Percentiles rank a stretch among this genome's conserved stretches.
phyloP scores from a whole-genome alignment of 1,140 invertebrate genomes.

The Venustaconcha ellipsiformis region DNA sequence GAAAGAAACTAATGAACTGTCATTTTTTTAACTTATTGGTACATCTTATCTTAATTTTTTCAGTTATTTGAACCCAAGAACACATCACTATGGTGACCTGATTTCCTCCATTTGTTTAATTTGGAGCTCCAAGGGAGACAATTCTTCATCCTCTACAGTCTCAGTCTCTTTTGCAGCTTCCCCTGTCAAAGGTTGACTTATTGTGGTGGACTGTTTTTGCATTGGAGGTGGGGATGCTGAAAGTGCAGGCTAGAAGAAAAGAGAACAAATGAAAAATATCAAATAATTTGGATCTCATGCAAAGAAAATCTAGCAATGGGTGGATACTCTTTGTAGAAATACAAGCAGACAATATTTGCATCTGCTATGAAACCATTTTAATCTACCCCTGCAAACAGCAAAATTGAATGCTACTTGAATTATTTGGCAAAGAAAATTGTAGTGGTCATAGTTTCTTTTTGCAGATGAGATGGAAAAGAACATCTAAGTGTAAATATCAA shows the following conservation, averaged over 20 bases:
- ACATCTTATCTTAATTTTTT: not conserved
- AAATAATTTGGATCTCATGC: not conserved
- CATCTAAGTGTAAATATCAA: too few species aligned
- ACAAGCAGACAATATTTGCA: not conserved
- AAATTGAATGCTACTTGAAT: too few species aligned
- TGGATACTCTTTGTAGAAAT: not conserved
- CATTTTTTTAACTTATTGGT: not conserved
- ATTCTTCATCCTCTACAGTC: slow-evolving; percentile 32
- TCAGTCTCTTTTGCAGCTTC: slow-evolving; percentile 16
- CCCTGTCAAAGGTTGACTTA: slow-evolving; percentile 12
- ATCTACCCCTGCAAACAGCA: too few species aligned
- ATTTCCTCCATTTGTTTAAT: slow-evolving; percentile 57
- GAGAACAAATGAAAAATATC: not conserved
- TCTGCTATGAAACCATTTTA: too few species aligned
- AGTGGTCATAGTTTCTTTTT: too few species aligned
- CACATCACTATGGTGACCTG: slow-evolving; percentile 32
- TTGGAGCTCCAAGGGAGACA: slow-evolving; percentile 57
- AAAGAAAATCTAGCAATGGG: not conserved
- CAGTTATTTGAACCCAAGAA: not conserved
- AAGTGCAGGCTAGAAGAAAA: slow-evolving; percentile 6
- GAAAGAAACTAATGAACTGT: not conserved
- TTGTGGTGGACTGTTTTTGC: slow-evolving; percentile 22
- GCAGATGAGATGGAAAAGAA: too few species aligned
- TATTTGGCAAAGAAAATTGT: too few species aligned
- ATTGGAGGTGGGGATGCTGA: slow-evolving; percentile 23